phyloP scores from a whole-genome alignment of 2,888 invertebrate genomes.

The Tholera decimalis region DNA sequence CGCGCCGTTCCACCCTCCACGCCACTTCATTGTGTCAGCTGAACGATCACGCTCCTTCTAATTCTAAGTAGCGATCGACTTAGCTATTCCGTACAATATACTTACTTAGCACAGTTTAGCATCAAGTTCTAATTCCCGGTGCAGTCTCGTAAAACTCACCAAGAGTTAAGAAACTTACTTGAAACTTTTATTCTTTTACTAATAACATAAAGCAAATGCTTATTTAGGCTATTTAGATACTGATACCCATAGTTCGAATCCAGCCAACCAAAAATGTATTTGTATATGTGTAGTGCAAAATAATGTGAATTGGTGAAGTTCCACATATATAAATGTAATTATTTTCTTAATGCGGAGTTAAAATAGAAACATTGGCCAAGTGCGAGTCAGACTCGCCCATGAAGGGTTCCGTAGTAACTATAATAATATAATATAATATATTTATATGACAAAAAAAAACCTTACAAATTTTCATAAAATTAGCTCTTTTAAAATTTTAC shows the following conservation, averaged over 20 bases:
- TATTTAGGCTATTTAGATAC: neutral
- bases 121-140: neutral
- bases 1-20: conserved; percentile 74
- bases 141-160: neutral
- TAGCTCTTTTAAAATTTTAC: too few species aligned
- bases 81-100: conserved; percentile 41
- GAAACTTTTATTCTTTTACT: conserved; percentile 2
- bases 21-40: conserved; percentile 86
- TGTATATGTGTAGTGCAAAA: too few species aligned
- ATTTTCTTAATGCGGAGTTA: too few species aligned
- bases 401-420: too few species aligned
- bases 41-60: conserved; percentile 69
- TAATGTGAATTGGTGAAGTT: too few species aligned
- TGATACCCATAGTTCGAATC: neutral
- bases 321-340: too few species aligned
- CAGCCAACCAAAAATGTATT: too few species aligned
- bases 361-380: too few species aligned
- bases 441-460: too few species aligned
- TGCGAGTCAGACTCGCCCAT: too few species aligned
- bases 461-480: too few species aligned
- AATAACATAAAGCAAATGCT: neutral
- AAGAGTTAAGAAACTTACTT: neutral
- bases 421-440: too few species aligned
- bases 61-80: conserved; percentile 65
- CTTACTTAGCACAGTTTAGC: conserved; percentile 46